Percentiles rank a stretch among this genome's conserved stretches.
These are phyloP conservation scores for Eidolon dupreanum DNA, from an alignment of 2,797 vertebrate genomes.

Conservation along the genomic window DNA sequence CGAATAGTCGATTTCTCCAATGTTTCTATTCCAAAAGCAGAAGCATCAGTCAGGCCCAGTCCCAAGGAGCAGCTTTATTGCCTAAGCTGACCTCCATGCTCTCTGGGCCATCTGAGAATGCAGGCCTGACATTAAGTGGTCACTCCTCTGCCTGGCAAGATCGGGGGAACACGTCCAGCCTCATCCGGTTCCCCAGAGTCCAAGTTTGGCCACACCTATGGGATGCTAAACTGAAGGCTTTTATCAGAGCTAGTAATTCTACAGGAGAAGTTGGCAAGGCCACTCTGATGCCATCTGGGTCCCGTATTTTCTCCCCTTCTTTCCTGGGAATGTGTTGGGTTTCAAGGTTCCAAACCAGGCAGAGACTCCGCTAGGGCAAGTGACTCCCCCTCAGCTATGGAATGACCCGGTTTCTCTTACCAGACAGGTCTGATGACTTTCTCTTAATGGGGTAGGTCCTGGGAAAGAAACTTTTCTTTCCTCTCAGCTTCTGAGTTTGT, in stretches of 20 bases:
- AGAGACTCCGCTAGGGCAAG: conserved; percentile 19
- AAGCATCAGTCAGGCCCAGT: not conserved
- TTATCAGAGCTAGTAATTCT: not conserved
- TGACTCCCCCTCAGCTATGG: not conserved
- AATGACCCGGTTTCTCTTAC: conserved; percentile 71
- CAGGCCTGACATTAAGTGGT: not conserved
- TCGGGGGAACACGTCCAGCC: not conserved
- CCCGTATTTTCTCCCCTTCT: not conserved
- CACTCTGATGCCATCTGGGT: not conserved
- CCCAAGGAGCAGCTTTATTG: not conserved
- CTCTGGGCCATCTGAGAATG: not conserved
- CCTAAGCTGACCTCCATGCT: not conserved
- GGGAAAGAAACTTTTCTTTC: conserved; percentile 58
- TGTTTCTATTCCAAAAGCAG: not conserved
- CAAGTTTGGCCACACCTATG: not conserved
- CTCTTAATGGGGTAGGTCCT: conserved; percentile 62
- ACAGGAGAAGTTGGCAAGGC: not conserved
- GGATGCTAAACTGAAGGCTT: not conserved
- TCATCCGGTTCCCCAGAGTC: not conserved
- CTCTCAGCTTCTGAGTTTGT: not conserved
- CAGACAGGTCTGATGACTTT: conserved; percentile 74
- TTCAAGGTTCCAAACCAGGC: conserved; percentile 29
- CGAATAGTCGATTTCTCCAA: not conserved
- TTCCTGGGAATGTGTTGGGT: conserved; percentile 13
- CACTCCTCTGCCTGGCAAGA: not conserved